Base-by-base conservation (phyloP, 2,797 vertebrate species). In the Labeo calbasu region DNA sequence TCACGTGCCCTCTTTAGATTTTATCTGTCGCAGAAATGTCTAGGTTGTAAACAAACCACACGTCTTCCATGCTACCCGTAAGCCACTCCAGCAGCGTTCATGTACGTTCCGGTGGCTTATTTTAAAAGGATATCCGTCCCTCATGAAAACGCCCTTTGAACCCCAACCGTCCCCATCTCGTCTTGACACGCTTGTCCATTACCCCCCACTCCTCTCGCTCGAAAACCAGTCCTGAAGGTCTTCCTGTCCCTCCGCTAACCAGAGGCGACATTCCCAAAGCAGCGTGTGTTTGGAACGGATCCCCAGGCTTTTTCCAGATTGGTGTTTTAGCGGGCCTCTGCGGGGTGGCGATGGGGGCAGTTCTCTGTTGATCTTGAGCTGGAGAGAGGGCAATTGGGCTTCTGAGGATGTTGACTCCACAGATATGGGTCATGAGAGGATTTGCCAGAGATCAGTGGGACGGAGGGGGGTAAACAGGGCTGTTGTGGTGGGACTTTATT, bases 341-440 rank as follows among this genome's bases (percentile, higher is more conserved):
- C 55, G 40, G 79, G 84, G 69, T 43, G 76, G 82, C 48, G 61
- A 84, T 81, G 63, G 81, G 66, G 73, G 4, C 28, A 66, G 23
- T 51, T 84, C 13, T 84, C 36, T 59, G 32, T 32, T 43, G 23
- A 7, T 84, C 17, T 71, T 84, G 55, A 59, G 63, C 69, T 50
- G 21, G 43, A 66, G 73, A 75, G 76, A 82, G 36, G 50, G 61
- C 53, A 79, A 25, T 69, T 63, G 69, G 51, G 71, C 32, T 69
- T 72, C 75, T 68, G 53, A 50, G 76, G 77, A 50, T 57, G 28
- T 86, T 85, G 78, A 84, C 70, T 79, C 14, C 28, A 9, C 40
- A 86, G 87, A 85, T 81, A 82, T 79, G 79, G 55, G 81, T 85
- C 86, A 69, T 71, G 57, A 76, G 77, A 72, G 77, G 81, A 87